These are phyloP conservation scores for Anhinga rufa DNA, from an alignment of 2,113 vertebrate genomes.

Conservation along the genomic window DNA sequence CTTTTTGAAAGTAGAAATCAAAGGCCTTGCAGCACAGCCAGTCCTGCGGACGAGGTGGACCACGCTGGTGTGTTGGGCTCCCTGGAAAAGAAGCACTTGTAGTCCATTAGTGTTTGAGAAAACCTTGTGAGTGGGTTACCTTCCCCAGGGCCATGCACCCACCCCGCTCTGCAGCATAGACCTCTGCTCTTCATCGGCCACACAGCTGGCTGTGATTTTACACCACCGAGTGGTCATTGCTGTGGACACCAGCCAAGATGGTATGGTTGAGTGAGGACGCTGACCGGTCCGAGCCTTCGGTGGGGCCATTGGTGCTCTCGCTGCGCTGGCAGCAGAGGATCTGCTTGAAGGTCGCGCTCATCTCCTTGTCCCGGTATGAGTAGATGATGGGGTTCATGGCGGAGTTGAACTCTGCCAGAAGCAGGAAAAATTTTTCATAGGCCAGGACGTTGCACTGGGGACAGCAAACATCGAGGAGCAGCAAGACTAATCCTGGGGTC, in stretches of 20 bases:
- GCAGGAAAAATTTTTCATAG: slow-evolving; percentile 97
- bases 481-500: slow-evolving; percentile 94
- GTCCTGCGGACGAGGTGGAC: neutral
- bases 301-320: slow-evolving; percentile 84
- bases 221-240: slow-evolving; percentile 94
- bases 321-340: slow-evolving; percentile 95
- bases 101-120: slow-evolving; percentile 75
- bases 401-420: slow-evolving; percentile 96
- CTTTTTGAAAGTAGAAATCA: slow-evolving; percentile 33
- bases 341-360: slow-evolving; percentile 96
- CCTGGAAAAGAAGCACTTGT: slow-evolving; percentile 54
- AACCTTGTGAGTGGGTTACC: slow-evolving; percentile 36
- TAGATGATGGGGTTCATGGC: slow-evolving; percentile 99
- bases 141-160: neutral
- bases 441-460: slow-evolving; percentile 86
- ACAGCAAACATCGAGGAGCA: slow-evolving; percentile 95
- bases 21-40: neutral
- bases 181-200: neutral
- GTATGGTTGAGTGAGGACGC: slow-evolving; percentile 96
- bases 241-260: slow-evolving; percentile 84
- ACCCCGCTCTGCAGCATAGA: neutral
- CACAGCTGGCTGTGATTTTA: slow-evolving; percentile 39
- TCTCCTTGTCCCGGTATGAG: slow-evolving; percentile 98
- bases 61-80: neutral
- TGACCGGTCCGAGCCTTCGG: slow-evolving; percentile 91